phyloP scores from a whole-genome alignment of 2,797 vertebrate genomes.

The Balearica regulorum region DNA sequence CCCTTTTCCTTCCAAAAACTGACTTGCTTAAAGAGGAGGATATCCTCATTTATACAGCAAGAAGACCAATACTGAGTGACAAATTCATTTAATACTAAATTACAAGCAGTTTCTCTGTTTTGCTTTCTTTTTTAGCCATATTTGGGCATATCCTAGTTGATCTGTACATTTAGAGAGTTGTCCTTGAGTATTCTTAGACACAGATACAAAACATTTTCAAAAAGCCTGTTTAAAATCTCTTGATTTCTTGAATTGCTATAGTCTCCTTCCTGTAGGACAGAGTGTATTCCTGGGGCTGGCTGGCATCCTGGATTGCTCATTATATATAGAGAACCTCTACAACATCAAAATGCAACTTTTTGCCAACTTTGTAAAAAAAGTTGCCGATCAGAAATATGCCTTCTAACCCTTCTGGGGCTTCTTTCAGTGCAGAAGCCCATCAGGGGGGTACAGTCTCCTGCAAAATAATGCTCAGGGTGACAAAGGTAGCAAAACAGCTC shows the following conservation, averaged over 20 bases:
- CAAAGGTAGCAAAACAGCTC: neutral
- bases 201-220: neutral
- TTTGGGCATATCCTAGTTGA: neutral
- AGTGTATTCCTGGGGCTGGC: neutral
- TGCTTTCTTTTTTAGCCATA: neutral
- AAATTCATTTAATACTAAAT: neutral
- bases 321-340: neutral
- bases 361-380: neutral
- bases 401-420: neutral
- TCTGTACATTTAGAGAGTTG: neutral
- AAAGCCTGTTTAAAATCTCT: neutral
- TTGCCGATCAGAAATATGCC: neutral
- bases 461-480: neutral
- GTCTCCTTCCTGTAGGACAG: neutral
- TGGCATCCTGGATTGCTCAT: neutral
- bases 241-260: neutral
- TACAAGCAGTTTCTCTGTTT: neutral
- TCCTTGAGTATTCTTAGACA: neutral
- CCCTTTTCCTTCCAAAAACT: neutral
- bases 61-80: neutral
- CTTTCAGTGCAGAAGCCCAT: neutral
- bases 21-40: neutral
- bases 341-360: neutral
- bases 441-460: neutral
- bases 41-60: neutral